Percentiles rank a stretch among this genome's conserved stretches.
Conservation (phyloP, 2,888 invertebrate genomes). For the Nyleta sp. region DNA sequence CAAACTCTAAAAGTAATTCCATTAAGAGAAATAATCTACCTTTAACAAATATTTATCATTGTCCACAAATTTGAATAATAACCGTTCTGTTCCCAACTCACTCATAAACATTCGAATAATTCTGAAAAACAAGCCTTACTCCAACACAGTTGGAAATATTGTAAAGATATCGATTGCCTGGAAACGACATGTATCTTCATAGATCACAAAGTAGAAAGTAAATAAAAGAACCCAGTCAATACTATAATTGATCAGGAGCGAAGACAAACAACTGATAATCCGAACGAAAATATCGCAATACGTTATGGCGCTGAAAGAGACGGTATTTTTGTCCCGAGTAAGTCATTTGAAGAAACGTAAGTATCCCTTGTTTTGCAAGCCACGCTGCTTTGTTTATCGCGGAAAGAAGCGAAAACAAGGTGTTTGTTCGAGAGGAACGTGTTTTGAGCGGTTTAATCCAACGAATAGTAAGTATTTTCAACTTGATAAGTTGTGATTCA, state of each 20-base stretch:
- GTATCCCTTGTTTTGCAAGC: conserved; percentile 28
- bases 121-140: too few species aligned
- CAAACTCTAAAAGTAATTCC: neutral
- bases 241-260: conserved; percentile 40
- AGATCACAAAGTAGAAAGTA: conserved; percentile 10
- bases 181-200: conserved; percentile 22
- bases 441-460: conserved; percentile 34
- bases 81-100: too few species aligned
- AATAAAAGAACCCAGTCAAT: conserved; percentile 19
- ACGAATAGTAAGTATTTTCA: conserved; percentile 42
- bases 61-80: too few species aligned
- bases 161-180: neutral
- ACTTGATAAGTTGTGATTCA: conserved; percentile 42
- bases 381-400: conserved; percentile 37
- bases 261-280: conserved; percentile 43
- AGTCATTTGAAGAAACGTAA: conserved; percentile 33
- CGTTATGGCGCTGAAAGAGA: conserved; percentile 8
- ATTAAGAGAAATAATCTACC: neutral
- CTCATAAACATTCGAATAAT: too few species aligned
- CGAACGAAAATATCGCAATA: conserved; percentile 18
- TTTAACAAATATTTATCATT: too few species aligned
- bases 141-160: neutral
- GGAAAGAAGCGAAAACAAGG: conserved; percentile 43
- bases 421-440: conserved; percentile 39
- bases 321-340: conserved; percentile 27